These are phyloP conservation scores for Phenganax subtilis DNA, from an alignment of 92 coral and sea anemone genomes.

Conservation along the genomic window DNA sequence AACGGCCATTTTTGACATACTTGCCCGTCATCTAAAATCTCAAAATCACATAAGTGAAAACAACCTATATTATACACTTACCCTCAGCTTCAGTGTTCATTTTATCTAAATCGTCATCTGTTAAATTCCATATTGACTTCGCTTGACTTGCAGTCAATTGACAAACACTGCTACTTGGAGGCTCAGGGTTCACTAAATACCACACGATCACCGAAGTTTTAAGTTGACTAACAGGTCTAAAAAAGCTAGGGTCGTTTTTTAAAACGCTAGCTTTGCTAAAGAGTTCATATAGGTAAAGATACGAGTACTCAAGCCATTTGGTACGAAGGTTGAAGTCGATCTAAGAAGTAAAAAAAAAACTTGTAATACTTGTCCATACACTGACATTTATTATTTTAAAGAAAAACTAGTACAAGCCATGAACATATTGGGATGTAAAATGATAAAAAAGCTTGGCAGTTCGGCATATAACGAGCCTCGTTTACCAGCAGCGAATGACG, in stretches of 20 bases:
- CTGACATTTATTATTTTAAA: too few species aligned
- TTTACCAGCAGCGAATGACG: too few species aligned
- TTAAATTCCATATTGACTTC: constrained; percentile 96
- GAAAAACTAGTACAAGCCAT: too few species aligned
- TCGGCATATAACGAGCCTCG: too few species aligned
- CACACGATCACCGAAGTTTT: constrained; percentile 98
- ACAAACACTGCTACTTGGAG: constrained; percentile 95
- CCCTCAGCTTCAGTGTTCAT: constrained; percentile 80
- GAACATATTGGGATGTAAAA: too few species aligned
- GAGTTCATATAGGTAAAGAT: constrained; percentile 91
- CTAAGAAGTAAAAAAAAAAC: constrained; percentile 47
- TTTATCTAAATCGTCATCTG: constrained; percentile 89
- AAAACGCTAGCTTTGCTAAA: constrained; percentile 95
- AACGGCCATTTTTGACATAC: too few species aligned
- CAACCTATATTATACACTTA: neutral
- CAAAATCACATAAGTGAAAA: too few species aligned
- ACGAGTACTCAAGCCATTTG: constrained; percentile 91
- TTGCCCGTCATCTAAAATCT: too few species aligned
- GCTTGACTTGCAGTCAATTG: constrained; percentile 99
- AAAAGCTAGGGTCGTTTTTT: constrained; percentile 97
- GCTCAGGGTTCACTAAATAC: constrained; percentile 85
- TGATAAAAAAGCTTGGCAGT: too few species aligned
- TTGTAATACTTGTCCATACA: too few species aligned
- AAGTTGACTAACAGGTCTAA: constrained; percentile 98
- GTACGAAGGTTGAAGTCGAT: constrained; percentile 83